phyloP scores from a whole-genome alignment of 2,113 vertebrate species.

The Aptenodytes forsteri region DNA sequence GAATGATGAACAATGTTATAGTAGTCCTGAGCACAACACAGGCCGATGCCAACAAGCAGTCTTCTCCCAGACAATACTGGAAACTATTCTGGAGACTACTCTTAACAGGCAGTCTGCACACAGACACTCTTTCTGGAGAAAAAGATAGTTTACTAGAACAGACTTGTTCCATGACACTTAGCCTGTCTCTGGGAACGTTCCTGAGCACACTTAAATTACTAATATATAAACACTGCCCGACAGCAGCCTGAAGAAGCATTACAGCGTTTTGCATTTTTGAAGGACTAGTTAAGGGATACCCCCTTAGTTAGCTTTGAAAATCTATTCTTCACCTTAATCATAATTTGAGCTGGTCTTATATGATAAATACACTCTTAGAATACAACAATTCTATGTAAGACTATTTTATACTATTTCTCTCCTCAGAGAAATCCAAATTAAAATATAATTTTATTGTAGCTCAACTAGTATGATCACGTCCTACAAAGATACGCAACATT shows the following conservation, averaged over 20 bases:
- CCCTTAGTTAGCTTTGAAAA: neutral
- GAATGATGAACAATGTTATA: neutral
- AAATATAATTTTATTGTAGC: neutral
- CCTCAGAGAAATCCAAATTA: neutral
- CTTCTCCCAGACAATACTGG: neutral
- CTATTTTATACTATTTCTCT: neutral
- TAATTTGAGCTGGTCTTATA: neutral
- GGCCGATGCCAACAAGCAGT: fast-evolving
- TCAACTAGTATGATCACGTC: neutral
- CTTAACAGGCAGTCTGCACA: neutral
- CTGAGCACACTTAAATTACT: neutral
- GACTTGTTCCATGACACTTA: neutral
- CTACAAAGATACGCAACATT: neutral
- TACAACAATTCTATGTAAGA: neutral
- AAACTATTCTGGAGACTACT: neutral
- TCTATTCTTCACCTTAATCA: neutral
- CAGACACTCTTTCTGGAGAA: neutral
- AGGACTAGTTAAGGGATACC: neutral
- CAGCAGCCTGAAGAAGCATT: neutral
- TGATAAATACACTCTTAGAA: neutral
- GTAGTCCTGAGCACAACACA: neutral
- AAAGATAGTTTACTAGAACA: neutral
- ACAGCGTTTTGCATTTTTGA: neutral
- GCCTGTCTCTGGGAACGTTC: neutral
- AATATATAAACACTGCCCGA: neutral